Conservation (phyloP, 2,113 vertebrate genomes). For the Porphyrio hochstetteri region DNA sequence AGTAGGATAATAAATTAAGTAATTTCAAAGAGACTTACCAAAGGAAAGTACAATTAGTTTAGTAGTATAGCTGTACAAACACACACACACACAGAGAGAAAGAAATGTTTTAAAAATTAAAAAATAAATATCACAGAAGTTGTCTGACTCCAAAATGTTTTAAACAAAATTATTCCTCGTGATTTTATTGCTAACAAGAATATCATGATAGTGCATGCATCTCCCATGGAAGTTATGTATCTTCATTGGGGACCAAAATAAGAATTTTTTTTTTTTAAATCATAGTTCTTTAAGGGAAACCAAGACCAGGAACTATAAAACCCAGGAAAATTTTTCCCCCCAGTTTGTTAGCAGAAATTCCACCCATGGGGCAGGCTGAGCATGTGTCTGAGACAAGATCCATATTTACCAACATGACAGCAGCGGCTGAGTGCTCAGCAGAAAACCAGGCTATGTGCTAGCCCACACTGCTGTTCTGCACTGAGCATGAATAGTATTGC, state of each 20-base stretch:
- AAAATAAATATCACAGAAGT: background rate
- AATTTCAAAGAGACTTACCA: background rate
- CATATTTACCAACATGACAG: background rate
- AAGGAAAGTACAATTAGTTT: background rate
- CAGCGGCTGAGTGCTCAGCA: background rate
- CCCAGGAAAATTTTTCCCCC: accelerated
- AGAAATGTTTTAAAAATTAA: too few relatives aligned
- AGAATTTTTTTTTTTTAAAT: background rate
- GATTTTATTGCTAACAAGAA: background rate
- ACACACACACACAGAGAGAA: background rate
- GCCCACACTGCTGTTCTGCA: background rate
- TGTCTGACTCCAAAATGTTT: background rate
- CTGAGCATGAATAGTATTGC: background rate
- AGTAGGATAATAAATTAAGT: background rate
- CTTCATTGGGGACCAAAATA: background rate
- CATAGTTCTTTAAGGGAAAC: background rate
- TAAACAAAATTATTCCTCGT: background rate
- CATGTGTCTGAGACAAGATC: background rate
- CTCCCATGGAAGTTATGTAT: background rate
- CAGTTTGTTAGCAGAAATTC: background rate
- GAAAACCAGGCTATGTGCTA: background rate
- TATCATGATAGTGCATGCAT: background rate
- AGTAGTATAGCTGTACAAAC: background rate
- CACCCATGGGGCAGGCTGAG: background rate
- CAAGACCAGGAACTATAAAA: background rate